Evolutionary conservation across 2,797 vertebrate genomes (phyloP).

Genomic region (Sebastes itinus): DNA sequence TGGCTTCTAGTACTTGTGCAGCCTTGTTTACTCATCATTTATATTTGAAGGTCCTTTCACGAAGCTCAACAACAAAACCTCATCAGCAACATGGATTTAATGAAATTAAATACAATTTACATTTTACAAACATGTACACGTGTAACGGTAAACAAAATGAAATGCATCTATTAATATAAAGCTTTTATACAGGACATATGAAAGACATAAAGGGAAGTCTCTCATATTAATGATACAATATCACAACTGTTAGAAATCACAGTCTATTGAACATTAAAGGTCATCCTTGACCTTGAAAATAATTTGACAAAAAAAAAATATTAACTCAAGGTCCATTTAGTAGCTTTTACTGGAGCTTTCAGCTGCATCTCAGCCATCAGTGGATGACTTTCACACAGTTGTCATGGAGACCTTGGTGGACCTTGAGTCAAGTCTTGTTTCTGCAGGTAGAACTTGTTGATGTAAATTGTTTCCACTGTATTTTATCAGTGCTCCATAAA

Average conservation of each 20-base stretch:
- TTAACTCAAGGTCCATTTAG: not conserved
- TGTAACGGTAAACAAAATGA: not conserved
- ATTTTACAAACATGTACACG: conserved; percentile 2
- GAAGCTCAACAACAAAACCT: not conserved
- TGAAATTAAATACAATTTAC: conserved; percentile 33
- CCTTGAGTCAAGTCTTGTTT: not conserved
- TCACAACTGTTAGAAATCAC: not conserved
- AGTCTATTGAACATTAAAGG: not conserved
- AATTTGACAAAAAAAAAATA: not conserved
- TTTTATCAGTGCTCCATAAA: not conserved
- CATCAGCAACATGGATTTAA: conserved; percentile 11
- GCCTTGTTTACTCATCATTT: not conserved
- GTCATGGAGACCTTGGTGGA: not conserved
- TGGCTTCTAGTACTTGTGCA: not conserved
- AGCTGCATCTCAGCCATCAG: not conserved
- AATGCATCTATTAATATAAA: not conserved
- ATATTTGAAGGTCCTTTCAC: not conserved
- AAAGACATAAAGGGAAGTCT: not conserved
- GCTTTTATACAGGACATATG: not conserved
- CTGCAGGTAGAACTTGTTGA: not conserved
- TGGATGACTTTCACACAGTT: not conserved
- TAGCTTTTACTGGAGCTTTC: not conserved
- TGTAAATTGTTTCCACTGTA: not conserved
- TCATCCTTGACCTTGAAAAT: not conserved
- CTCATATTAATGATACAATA: not conserved